Base-by-base conservation (phyloP, 2,888 invertebrate species). In the Thymelicus acteon region DNA sequence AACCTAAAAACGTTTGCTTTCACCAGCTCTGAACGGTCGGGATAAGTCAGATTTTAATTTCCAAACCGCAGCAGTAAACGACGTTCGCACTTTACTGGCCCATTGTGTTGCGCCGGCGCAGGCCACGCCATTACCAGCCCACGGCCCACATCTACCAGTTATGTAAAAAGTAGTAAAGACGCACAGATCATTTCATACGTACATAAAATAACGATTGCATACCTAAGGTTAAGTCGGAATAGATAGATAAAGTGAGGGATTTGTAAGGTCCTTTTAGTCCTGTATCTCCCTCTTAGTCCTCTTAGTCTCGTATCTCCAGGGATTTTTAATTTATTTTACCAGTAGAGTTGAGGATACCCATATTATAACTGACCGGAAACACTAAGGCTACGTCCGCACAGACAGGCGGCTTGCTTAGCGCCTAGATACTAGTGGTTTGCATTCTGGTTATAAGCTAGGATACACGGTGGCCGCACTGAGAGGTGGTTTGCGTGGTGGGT, bases 21-120 rank as follows among this genome's bases (percentile, higher is more conserved):
- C 80, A 75, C 78, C 76, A 60, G 72, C 75, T 79, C 76, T 74
- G 75, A 70, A 70, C 82, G 81, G 86, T 89, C 91, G 85, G 84
- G 81, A 82, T 84, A 84, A 86, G 86, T 83, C 82, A 81, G 85
- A 92, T 94, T 94, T 94, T 94, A 93, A 94, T 94, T 94, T 92
- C 92, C 88, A 91, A 93, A 93, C 94, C 94, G 89, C 93, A 92
- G 77, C 81, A 80, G 89, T 94, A 91, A 92, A 92, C 87, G 88
- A 86, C 82, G 85, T 86, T 85, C 83, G 85, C 85, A 87, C 85
- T 92, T 93, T 92, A 93, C 87, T 86, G 91, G 85, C 85, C 92
- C 89, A 93, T 93, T 93, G 93, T 93, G 85, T 83, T 76, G 77
- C 78, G 73, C 68, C 79, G 80, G 73, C 72, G 76, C 78, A 78